Evolutionary conservation across 2,113 vertebrate genomes (phyloP), one percentile per base, ranked within the genome.

Genomic region (Chionomys nivalis): DNA sequence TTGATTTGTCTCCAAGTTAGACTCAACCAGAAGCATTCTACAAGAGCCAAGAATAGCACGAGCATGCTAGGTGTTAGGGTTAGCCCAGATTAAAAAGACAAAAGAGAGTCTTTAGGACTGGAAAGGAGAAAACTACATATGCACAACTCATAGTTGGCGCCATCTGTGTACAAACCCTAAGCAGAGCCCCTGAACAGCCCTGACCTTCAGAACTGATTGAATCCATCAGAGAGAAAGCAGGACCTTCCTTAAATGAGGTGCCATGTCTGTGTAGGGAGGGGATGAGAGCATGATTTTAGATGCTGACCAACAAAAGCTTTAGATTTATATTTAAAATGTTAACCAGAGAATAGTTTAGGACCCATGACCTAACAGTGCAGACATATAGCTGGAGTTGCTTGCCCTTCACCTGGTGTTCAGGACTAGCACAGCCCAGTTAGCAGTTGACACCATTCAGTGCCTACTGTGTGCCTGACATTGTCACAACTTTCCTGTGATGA

Each of bases 401-500:
- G 9, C 61, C 63, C 70, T 28, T 24, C 12, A 58, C 83, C 21
- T 21, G 3, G 21, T 28, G 9, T 49, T 58, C 47, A 42, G 61
- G 39, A n/a, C 23, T 73, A 3, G 13, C 65, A 9, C 0, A 17
- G 26, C 8, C 83, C 39, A 31, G 10, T 68, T 26, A 23, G 24
- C 36, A 23, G 31, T 1, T 47, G 11, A 0, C 17, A 4, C 33
- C 9, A 14, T 2, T n/a, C 55, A 23, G 12, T 14, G 31, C 52
- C 93, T 44, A 7, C 52, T 1, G 44, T 87, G 1, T 83, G 49
- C 65, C 33, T 78, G 8, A 28, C 1, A 10, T 26, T 17, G 21
- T 68, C 39, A 5, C 58, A 58, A 2, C 23, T 11, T 21, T 33
- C n/a, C 36, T 75, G 3, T 10, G 36, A 52, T 1, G 42, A 58